Evolutionary conservation across 2,113 vertebrate species (phyloP), one percentile per base, ranked within the genome.

Genomic region (Pollimyrus isidori): DNA sequence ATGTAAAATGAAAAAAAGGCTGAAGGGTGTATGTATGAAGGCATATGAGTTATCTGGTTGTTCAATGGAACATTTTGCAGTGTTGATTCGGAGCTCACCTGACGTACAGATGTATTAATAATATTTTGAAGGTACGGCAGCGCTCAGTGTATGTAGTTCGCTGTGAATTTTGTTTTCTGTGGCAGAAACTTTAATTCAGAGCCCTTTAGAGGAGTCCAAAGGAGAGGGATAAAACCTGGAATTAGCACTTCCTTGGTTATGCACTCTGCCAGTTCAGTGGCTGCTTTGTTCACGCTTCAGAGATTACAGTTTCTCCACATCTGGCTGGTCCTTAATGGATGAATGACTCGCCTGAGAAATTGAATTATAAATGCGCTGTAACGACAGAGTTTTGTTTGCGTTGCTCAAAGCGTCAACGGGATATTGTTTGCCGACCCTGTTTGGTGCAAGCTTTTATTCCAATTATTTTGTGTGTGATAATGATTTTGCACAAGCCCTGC

Each of bases 241-340:
- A 80, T 80, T 80, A 80, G 35, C 73, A 80, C 73, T 42, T 80
- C 73, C 62, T 69, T 69, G 62, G 62, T 69, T 69, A 80, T 80
- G 35, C 73, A 42, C 30, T 17, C 13, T 80, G 73, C 73, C 73
- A 4, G 35, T 42, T 80, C 35, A 11, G 10, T 26, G 62, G 62
- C 62, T 19, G 35, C 39, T 80, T 42, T 42, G 73, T 80, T 80
- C 35, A 19, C 15, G n/a, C 45, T 49, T 48, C 83, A 86, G 3
- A 6, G 48, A 50, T 84, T 21, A 23, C 80, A 84, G 49, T 86
- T 86, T 30, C 50, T 10, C 46, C 83, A 86, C 83, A 49, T 86
- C 23, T 48, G 83, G 83, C 17, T 13, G 4, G 7, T 86, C 83
- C 13, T 42, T 42, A 80, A 80, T 80, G 73, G 73, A 19, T 80